phyloP scores from a whole-genome alignment of 2,888 invertebrate species.

The Ptycholaimellus sp. region DNA sequence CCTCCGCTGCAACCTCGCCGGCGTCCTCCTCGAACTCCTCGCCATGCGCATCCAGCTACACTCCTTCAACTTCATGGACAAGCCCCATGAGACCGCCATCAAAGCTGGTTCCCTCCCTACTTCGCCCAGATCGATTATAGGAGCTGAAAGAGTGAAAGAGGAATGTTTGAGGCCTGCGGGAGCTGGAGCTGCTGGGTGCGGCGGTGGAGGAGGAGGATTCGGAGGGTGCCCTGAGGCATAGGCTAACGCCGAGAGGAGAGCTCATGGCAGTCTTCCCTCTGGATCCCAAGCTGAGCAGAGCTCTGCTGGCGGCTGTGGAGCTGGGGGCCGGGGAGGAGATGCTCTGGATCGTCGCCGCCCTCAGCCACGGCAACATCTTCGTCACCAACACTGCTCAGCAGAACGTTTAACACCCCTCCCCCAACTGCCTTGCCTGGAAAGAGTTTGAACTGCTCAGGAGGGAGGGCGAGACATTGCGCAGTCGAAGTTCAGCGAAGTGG shows the following conservation, averaged over 20 bases:
- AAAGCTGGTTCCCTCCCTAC: no score
- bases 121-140: no score
- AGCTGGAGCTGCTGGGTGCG: slow-evolving; percentile 1
- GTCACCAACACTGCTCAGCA: neutral
- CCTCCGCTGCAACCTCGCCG: no score
- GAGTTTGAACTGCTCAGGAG: neutral
- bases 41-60: no score
- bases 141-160: no score
- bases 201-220: neutral
- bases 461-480: neutral
- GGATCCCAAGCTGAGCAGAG: neutral
- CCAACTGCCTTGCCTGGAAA: neutral
- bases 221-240: neutral
- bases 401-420: neutral
- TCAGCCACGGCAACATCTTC: slow-evolving; percentile 1
- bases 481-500: neutral
- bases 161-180: no score
- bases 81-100: no score
- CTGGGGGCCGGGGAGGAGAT: neutral
- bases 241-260: neutral
- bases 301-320: neutral
- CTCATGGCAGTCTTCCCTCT: slow-evolving; percentile 1
- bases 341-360: neutral
- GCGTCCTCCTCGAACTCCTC: no score
- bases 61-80: no score